Percentiles rank a stretch among this genome's conserved stretches.
These are phyloP conservation scores for Vespertilio murinus DNA, from an alignment of 2,797 vertebrate genomes.

Conservation along the genomic window DNA sequence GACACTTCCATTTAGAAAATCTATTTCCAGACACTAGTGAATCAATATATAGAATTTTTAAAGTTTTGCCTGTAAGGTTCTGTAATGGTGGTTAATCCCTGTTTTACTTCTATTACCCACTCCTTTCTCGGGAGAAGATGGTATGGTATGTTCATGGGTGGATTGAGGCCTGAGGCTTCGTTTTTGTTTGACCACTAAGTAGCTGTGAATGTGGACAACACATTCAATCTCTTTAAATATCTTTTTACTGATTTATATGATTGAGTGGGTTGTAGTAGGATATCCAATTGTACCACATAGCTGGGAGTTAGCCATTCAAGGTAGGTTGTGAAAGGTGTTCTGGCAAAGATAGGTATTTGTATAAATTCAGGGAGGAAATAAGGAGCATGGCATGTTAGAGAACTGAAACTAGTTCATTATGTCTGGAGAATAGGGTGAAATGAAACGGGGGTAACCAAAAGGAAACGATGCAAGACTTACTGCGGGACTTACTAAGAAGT, in stretches of 20 bases:
- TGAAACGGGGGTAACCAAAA: background rate
- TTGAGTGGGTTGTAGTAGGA: background rate
- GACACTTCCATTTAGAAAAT: constrained; percentile 40
- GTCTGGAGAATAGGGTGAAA: background rate
- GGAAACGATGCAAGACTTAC: background rate
- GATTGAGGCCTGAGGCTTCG: background rate
- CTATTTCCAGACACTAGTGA: background rate
- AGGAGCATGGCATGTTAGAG: background rate
- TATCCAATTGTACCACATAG: background rate
- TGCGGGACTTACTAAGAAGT: background rate
- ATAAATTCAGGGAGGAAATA: constrained; percentile 25
- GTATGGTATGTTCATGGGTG: background rate
- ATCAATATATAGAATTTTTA: background rate
- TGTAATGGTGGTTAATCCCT: background rate
- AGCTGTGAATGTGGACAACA: background rate
- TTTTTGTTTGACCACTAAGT: background rate
- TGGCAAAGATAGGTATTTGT: background rate
- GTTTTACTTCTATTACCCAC: background rate
- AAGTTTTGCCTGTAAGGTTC: background rate
- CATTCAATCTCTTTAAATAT: background rate
- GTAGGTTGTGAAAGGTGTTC: background rate
- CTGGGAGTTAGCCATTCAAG: background rate
- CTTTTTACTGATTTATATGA: background rate
- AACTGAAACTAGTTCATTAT: constrained; percentile 40
- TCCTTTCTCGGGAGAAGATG: background rate